Evolutionary conservation across 2,888 invertebrate genomes (phyloP), one percentile per base, ranked within the genome.

Genomic region (Candidula unifasciata): DNA sequence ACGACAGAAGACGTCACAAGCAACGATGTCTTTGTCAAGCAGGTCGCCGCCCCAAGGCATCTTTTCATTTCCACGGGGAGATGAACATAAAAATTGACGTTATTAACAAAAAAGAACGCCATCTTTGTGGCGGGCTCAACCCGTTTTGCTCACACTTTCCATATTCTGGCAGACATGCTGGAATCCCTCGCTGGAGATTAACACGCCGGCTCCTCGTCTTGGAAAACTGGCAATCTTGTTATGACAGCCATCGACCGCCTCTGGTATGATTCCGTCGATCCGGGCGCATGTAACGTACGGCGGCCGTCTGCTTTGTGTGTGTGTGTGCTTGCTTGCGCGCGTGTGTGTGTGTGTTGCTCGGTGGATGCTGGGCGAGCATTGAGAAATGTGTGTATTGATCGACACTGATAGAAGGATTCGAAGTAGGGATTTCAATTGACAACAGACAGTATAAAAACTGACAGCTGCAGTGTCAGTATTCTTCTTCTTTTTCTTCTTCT

Each of bases 121-220:
- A 69, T 33, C 69, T 33, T 18, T 18, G 5, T 35, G 35, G 33
- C 16, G 35, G 35, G 35, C 35, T 13, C 24, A 35, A 3, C 33
- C 69, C 16, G 35, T 35, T 69, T 16, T 10, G 33, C 69, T 69
- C 33, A 69, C 69, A 35, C 35, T 69, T 33, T 10, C 33, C 13
- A 69, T 69, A 69, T 69, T 69, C 69, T 35, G 6, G 69, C 69
- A 69, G 69, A 69, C 69, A 35, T 69, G 69, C 69, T 69, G 33
- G 35, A 69, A 33, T 35, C 69, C 24, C 16, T 16, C 5, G 13
- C 16, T 69, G 33, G 18, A 35, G 69, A 35, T 16, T 33, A 35
- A 69, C 18, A 33, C 69, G 35, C 21, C 69, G 3, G 16, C 16
- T 35, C 18, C 33, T 13, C 10, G 69, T 16, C 5, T 30, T 6